These are phyloP conservation scores for Lasioglossum morio DNA, from an alignment of 2,888 invertebrate genomes.

Conservation along the genomic window DNA sequence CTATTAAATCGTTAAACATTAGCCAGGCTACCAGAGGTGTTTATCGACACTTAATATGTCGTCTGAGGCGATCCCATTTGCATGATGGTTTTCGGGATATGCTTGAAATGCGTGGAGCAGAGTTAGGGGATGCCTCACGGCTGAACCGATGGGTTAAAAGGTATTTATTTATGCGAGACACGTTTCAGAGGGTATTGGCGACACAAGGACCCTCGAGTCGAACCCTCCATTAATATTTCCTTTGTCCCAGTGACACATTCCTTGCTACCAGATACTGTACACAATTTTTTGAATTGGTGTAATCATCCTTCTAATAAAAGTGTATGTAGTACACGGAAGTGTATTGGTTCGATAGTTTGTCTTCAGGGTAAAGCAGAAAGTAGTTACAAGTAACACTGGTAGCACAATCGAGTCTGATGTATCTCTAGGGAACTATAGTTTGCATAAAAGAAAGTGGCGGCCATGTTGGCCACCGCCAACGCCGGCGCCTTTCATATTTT, in stretches of 20 bases:
- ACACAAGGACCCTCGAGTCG: neutral
- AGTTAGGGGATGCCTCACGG: neutral
- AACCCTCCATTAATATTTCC: neutral
- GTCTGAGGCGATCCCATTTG: neutral
- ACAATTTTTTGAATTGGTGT: neutral
- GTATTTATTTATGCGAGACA: neutral
- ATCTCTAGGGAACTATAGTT: neutral
- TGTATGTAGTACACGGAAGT: neutral
- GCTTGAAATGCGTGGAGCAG: neutral
- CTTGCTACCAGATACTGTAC: neutral
- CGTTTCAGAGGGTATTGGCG: too few species aligned
- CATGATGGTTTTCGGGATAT: slow-evolving; percentile 3
- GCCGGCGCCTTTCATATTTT: slow-evolving; percentile 3
- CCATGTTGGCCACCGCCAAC: neutral
- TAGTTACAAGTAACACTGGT: neutral
- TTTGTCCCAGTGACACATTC: neutral
- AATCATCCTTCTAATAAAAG: neutral
- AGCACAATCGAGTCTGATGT: slow-evolving; percentile 1
- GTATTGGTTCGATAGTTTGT: neutral
- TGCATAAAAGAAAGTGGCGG: slow-evolving; percentile 12
- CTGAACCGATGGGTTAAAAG: neutral
- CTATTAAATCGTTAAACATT: slow-evolving; percentile 9
- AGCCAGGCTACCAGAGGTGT: neutral
- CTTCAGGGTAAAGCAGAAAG: neutral
- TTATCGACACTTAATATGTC: slow-evolving; percentile 4